Percentiles rank a stretch among this genome's conserved stretches.
Conservation (phyloP, 1,140 invertebrate species). For the Leptinotarsa defecta region DNA sequence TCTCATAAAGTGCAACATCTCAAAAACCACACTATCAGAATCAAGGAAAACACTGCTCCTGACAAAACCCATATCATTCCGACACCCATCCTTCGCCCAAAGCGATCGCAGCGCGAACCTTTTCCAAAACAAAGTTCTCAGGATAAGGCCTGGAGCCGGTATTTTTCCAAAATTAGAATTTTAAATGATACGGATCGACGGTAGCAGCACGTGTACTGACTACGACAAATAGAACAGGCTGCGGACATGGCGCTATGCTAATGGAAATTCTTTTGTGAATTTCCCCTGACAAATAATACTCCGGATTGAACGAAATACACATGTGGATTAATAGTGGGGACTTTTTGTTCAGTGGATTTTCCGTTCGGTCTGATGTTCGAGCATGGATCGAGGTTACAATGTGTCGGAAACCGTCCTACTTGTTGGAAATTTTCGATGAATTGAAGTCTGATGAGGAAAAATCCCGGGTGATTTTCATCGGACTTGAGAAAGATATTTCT, state of each 20-base stretch:
- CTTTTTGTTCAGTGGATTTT: background rate
- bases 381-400: background rate
- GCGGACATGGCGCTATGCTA: slow-evolving; percentile 33
- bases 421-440: no score
- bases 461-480: no score
- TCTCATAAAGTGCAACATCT: background rate
- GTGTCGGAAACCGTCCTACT: no score
- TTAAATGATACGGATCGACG: slow-evolving; percentile 28
- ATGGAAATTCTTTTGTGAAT: slow-evolving; percentile 32
- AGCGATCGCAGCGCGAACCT: background rate
- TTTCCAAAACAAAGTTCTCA: background rate
- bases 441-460: no score
- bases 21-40: slow-evolving; percentile 13
- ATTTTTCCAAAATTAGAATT: slow-evolving; percentile 34
- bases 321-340: slow-evolving; percentile 1
- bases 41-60: slow-evolving; percentile 1
- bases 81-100: background rate
- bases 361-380: background rate
- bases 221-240: slow-evolving; percentile 22
- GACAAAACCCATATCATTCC: slow-evolving; percentile 9
- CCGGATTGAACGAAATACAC: background rate
- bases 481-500: no score
- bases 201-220: slow-evolving; percentile 26
- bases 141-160: slow-evolving; percentile 26
- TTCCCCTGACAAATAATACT: slow-evolving; percentile 25